These are phyloP conservation scores for Sebastes trivittatus DNA, from an alignment of 2,797 vertebrate genomes.

Conservation along the genomic window DNA sequence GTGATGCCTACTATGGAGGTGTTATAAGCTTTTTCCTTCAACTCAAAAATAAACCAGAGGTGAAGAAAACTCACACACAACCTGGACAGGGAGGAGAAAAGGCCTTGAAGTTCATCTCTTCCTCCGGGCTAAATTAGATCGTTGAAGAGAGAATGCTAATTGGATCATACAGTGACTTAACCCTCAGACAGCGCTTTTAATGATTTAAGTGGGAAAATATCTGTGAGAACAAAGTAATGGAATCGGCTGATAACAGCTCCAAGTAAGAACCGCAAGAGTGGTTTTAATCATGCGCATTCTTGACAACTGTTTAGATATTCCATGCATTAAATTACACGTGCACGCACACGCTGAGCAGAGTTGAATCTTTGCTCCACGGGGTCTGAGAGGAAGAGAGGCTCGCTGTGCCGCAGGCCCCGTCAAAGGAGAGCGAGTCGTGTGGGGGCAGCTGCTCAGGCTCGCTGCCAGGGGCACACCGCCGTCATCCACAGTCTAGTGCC, in stretches of 20 bases:
- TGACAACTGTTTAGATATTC: slow-evolving; percentile 13
- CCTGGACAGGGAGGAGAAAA: slow-evolving; percentile 10
- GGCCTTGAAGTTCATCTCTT: slow-evolving; percentile 21
- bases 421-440: neutral
- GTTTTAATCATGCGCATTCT: slow-evolving; percentile 14
- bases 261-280: slow-evolving; percentile 5
- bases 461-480: slow-evolving; percentile 12
- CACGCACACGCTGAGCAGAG: neutral
- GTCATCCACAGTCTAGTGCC: slow-evolving; percentile 3
- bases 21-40: neutral
- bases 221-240: slow-evolving; percentile 6
- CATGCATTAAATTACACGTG: slow-evolving; percentile 10
- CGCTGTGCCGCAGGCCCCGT: neutral
- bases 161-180: slow-evolving; percentile 48
- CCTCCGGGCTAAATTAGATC: slow-evolving; percentile 39
- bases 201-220: slow-evolving; percentile 38
- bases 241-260: neutral
- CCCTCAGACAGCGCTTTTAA: slow-evolving; percentile 22
- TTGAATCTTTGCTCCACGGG: neutral
- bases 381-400: neutral
- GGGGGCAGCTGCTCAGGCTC: slow-evolving; percentile 38
- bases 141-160: slow-evolving; percentile 46
- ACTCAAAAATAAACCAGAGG: slow-evolving; percentile 8
- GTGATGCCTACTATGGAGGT: neutral
- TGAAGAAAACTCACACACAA: neutral